These are phyloP conservation scores for Sarotherodon lohbergeri DNA, from an alignment of 2,113 vertebrate genomes.

Conservation along the genomic window DNA sequence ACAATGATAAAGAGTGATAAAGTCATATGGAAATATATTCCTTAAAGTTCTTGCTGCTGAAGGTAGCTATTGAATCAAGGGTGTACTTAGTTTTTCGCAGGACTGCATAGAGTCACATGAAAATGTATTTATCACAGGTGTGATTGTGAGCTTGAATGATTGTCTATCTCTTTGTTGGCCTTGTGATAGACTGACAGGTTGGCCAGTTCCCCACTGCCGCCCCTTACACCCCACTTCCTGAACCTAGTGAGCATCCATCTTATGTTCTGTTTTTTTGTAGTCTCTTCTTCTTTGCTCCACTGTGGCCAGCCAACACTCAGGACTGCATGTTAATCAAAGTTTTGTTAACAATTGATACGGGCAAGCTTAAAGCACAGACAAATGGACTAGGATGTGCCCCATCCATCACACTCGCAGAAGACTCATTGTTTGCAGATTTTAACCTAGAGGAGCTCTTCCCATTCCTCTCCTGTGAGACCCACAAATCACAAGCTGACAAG, in stretches of 20 bases:
- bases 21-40: neutral
- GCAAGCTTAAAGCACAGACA: conserved; percentile 37
- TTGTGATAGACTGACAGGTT: neutral
- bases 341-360: conserved; percentile 33
- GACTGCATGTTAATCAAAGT: conserved; percentile 51
- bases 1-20: neutral
- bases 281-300: neutral
- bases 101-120: neutral
- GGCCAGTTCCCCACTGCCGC: neutral
- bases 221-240: neutral
- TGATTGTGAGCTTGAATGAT: neutral
- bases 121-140: neutral
- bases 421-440: conserved; percentile 57
- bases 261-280: neutral
- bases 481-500: conserved; percentile 39
- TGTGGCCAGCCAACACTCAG: conserved; percentile 13
- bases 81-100: neutral
- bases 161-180: neutral
- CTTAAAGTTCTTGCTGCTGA: neutral
- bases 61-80: neutral
- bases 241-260: conserved; percentile 1
- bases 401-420: conserved; percentile 43
- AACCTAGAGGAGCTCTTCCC: conserved; percentile 32
- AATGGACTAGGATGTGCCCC: conserved; percentile 27
- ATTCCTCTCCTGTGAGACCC: conserved; percentile 33